Evolutionary conservation across 1,140 invertebrate genomes (phyloP).

Genomic region (Frieseomelitta varia): DNA sequence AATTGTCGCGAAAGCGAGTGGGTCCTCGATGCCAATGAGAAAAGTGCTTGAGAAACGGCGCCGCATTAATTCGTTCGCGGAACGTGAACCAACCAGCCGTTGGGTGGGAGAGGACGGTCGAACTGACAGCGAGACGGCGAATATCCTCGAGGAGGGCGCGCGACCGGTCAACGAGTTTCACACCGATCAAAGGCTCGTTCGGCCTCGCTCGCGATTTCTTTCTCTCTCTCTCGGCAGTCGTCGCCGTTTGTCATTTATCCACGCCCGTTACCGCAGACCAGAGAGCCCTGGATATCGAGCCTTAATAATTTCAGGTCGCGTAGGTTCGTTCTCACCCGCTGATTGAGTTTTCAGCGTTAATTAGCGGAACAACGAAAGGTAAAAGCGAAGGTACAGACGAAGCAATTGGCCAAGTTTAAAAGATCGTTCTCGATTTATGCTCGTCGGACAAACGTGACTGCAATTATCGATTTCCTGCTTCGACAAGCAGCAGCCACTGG

Average conservation of each 20-base stretch:
- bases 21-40: slow-evolving; percentile 50
- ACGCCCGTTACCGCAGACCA: not conserved
- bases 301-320: not conserved
- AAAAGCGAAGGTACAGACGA: not conserved
- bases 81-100: not conserved
- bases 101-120: not conserved
- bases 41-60: slow-evolving; percentile 52
- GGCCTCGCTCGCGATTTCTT: not conserved
- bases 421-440: slow-evolving; percentile 30
- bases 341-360: slow-evolving; percentile 6
- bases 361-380: slow-evolving; percentile 19
- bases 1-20: slow-evolving; percentile 59
- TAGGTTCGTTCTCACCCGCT: not conserved
- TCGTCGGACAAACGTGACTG: slow-evolving; percentile 1
- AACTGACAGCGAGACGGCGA: slow-evolving; percentile 8
- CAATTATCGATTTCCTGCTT: slow-evolving; percentile 31
- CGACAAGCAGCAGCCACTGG: no score
- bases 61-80: slow-evolving; percentile 56
- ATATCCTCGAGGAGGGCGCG: not conserved
- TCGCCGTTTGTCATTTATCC: not conserved
- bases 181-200: not conserved
- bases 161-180: slow-evolving; percentile 14
- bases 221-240: not conserved
- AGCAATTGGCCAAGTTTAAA: not conserved
- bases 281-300: not conserved